These are phyloP conservation scores for Silurus asotus DNA, from an alignment of 2,113 vertebrate genomes.

Conservation along the genomic window DNA sequence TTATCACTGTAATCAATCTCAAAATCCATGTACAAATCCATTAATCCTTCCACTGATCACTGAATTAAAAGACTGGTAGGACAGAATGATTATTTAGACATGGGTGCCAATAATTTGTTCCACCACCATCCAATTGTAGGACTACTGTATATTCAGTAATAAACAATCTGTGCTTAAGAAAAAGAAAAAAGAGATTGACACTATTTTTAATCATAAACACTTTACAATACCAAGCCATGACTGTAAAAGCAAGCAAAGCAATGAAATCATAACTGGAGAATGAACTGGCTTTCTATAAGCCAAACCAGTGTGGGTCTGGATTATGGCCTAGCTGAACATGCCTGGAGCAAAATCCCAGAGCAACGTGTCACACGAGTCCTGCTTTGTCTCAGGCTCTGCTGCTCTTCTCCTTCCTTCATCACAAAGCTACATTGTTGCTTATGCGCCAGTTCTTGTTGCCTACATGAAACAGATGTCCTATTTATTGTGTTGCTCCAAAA, in stretches of 20 bases:
- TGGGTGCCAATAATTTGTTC: neutral
- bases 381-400: slow-evolving; percentile 17
- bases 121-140: neutral
- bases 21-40: neutral
- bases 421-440: slow-evolving; percentile 46
- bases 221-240: slow-evolving; percentile 1
- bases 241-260: neutral
- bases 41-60: neutral
- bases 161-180: neutral
- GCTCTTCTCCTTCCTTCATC: slow-evolving; percentile 12
- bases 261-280: slow-evolving; percentile 4
- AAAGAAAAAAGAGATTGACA: slow-evolving; percentile 5
- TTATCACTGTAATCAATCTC: neutral
- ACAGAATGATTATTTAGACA: neutral
- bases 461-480: slow-evolving; percentile 44
- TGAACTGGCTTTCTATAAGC: slow-evolving; percentile 2
- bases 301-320: slow-evolving; percentile 31
- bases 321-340: neutral
- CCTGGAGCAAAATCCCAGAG: slow-evolving; percentile 13
- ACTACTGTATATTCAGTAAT: neutral
- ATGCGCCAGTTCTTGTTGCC: slow-evolving; percentile 26
- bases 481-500: slow-evolving; percentile 33
- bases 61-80: neutral
- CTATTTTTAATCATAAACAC: neutral
- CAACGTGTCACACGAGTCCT: neutral